phyloP scores from a whole-genome alignment of 1,140 invertebrate species.

The Aphaenogaster ashmeadi region DNA sequence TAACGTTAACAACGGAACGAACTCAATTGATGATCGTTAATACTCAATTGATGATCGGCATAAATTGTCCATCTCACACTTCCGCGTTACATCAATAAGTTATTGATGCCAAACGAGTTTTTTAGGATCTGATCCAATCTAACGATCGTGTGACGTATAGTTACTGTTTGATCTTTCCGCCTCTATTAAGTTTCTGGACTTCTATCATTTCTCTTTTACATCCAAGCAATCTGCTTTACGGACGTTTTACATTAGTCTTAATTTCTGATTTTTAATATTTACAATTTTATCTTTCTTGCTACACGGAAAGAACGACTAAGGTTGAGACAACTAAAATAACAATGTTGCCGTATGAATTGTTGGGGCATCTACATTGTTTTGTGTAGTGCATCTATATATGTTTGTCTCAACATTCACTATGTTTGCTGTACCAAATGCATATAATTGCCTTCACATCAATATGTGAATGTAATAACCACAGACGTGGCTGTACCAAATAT shows the following conservation, averaged over 20 bases:
- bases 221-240: neutral
- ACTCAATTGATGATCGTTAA: slow-evolving; percentile 32
- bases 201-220: neutral
- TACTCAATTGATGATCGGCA: slow-evolving; percentile 5
- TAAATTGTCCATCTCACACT: neutral
- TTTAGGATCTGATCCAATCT: neutral
- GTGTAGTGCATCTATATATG: too few relatives aligned
- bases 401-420: too few relatives aligned
- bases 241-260: neutral
- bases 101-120: neutral
- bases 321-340: too few relatives aligned
- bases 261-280: slow-evolving; percentile 1
- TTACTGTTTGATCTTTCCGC: neutral
- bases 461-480: too few relatives aligned
- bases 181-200: neutral
- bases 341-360: too few relatives aligned
- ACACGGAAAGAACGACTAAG: too few relatives aligned
- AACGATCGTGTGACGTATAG: neutral
- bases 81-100: slow-evolving; percentile 16
- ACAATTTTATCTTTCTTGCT: neutral
- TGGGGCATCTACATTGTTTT: too few relatives aligned
- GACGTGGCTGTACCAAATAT: too few relatives aligned
- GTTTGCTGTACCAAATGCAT: too few relatives aligned
- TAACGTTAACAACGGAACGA: slow-evolving; percentile 69
- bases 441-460: too few relatives aligned